Base-by-base conservation (phyloP, 2,113 vertebrate species). In the Campylorhamphus procurvoides region DNA sequence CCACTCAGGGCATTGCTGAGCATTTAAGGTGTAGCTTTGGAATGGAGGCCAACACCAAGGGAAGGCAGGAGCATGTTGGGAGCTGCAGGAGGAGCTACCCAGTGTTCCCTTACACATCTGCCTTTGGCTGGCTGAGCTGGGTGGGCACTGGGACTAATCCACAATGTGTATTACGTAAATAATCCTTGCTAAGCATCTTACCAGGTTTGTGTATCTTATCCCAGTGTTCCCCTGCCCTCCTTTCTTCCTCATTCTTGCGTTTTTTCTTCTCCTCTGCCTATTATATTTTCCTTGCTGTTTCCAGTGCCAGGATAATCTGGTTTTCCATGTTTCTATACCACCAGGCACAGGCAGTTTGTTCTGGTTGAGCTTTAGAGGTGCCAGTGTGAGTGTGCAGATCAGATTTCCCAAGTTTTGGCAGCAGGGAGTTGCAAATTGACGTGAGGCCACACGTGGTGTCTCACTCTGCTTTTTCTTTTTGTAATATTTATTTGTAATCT, bases 181-280 rank as follows among this genome's bases (percentile, higher is more conserved):
- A 96, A 92, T 92, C 95, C 75, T 66, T 90, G 75, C 59, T 83
- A 94, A 93, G 90, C 76, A 14, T 73, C 42, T 93, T 83, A 88
- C 6, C 50, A n/a, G 75, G 46, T 88, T 93, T 62, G 23, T 71
- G 7, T 62, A 33, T 80, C 67, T 86, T 46, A 80, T 58, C 64
- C 40, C 3, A 1, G 14, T 80, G 75, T 27, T 56, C 58, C 50
- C 55, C 40, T 95, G 72, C 55, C 67, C 59, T 74, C 42, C 50
- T 79, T 90, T 89, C 76, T 74, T 92, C 64, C 60, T 84, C 55
- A 10, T 42, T 71, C 39, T 59, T 39, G 3, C 37, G 71, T 59
- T 40, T n/a, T 59, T n/a, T 37, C 9, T 27, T 59, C 46, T 93
- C 28, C 35, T 58, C 50, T 69, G 8, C 78, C 74, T 27, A 0